Evolutionary conservation across 2,888 invertebrate species (phyloP).

Genomic region (Anarsia innoxiella): DNA sequence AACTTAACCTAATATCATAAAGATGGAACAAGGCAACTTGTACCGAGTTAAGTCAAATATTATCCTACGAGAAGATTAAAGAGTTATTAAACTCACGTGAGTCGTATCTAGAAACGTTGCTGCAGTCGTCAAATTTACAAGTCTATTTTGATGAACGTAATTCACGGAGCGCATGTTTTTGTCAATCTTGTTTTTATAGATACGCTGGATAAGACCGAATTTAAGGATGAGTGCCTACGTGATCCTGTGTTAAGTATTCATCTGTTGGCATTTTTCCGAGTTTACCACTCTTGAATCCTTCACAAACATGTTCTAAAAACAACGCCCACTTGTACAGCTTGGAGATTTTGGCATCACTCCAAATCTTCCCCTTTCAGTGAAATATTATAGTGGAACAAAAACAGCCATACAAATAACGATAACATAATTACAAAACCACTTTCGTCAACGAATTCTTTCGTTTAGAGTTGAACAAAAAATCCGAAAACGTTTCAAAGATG

Average conservation of each 20-base stretch:
- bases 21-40: slow-evolving; percentile 69
- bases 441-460: slow-evolving; percentile 11
- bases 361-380: slow-evolving; percentile 22
- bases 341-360: slow-evolving; percentile 31
- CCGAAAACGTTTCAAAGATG: slow-evolving; percentile 31
- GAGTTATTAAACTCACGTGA: slow-evolving; percentile 60
- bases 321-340: slow-evolving; percentile 12
- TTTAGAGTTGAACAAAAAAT: slow-evolving; percentile 24
- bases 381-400: slow-evolving; percentile 16
- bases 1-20: slow-evolving; percentile 73
- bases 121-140: slow-evolving; percentile 6
- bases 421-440: slow-evolving; percentile 25
- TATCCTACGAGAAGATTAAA: slow-evolving; percentile 64
- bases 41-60: slow-evolving; percentile 69
- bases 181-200: too few species aligned
- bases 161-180: too few species aligned
- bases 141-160: too few species aligned
- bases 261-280: too few species aligned
- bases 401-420: slow-evolving; percentile 17
- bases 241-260: too few species aligned
- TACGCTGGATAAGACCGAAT: too few species aligned
- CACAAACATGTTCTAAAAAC: too few species aligned
- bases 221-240: too few species aligned
- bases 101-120: slow-evolving; percentile 15
- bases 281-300: too few species aligned